Evolutionary conservation across 2,888 invertebrate species (phyloP).

Genomic region (Cataglyphis rosenhaueri): DNA sequence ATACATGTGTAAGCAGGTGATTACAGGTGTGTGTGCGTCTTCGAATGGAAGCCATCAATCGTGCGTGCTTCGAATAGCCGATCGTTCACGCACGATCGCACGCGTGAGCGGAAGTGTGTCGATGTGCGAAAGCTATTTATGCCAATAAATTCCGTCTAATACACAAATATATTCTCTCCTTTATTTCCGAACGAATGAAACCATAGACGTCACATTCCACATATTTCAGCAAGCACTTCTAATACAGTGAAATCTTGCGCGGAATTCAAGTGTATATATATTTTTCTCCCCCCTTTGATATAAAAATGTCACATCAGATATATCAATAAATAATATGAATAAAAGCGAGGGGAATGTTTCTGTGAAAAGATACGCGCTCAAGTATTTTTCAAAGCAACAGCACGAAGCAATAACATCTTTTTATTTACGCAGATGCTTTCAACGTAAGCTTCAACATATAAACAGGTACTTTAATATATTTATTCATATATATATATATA

Average conservation of each 20-base stretch:
- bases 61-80: slow-evolving; percentile 17
- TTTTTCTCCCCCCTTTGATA: neutral
- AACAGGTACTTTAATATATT: neutral
- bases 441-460: neutral
- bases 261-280: neutral
- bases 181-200: slow-evolving; percentile 9
- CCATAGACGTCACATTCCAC: neutral
- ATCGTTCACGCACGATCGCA: neutral
- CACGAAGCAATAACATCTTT: neutral
- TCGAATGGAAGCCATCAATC: neutral
- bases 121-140: neutral
- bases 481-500: neutral
- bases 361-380: slow-evolving; percentile 5
- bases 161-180: neutral
- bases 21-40: neutral
- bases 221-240: neutral
- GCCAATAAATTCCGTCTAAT: neutral
- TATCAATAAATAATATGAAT: slow-evolving; percentile 20
- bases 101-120: neutral
- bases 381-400: slow-evolving; percentile 3
- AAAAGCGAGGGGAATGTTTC: neutral
- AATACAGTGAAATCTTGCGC: neutral
- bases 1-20: neutral
- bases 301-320: slow-evolving; percentile 23
- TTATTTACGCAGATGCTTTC: neutral